Evolutionary conservation across 2,113 vertebrate species (phyloP), one percentile per base, ranked within the genome.

Genomic region (Zosterops borbonicus): DNA sequence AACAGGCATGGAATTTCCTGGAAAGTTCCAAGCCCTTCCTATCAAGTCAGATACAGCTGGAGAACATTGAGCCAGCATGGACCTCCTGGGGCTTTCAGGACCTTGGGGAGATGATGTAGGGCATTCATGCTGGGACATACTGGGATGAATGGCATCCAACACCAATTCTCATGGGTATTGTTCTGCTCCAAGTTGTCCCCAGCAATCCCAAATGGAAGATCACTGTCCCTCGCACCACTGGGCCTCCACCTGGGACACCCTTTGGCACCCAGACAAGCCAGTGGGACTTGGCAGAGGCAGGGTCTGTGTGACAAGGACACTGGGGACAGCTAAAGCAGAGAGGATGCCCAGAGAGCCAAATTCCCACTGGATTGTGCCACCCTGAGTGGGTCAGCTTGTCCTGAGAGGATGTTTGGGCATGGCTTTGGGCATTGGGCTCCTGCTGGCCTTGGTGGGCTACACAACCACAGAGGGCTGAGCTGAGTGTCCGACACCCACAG

Each of bases 281-380:
- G 14, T 1, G 1, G 58, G 2, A 14, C 35, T 35, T 20, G 53
- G 75, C 46, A 27, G 53, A 12, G 68, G 33, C 41, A 2, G 8
- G 19, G 1, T 1, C 10, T 14, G 4, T 13, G 68, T 35, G 42
- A 62, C 28, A 59, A 60, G 11, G 55, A 13, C 52, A n/a, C 35
- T 1, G 1, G 37, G 14, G 55, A 18, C 23, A 35, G 46, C 6
- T 76, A 35, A 71, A 93, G 42, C 47, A 5, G 13, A 22, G 31
- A 15, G 25, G 44, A 52, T 1, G 0, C 52, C 19, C 0, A 1
- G 52, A 29, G 52, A 29, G 27, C 52, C 14, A 15, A 58, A 39
- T 10, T 42, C 31, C 63, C 17, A 1, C 5, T 0, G 58, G 41
- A 24, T 8, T 70, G 23, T 21, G 14, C 41, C 17, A 2, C 13